Conservation (phyloP, 1,140 invertebrate species). For the Popillia japonica region DNA sequence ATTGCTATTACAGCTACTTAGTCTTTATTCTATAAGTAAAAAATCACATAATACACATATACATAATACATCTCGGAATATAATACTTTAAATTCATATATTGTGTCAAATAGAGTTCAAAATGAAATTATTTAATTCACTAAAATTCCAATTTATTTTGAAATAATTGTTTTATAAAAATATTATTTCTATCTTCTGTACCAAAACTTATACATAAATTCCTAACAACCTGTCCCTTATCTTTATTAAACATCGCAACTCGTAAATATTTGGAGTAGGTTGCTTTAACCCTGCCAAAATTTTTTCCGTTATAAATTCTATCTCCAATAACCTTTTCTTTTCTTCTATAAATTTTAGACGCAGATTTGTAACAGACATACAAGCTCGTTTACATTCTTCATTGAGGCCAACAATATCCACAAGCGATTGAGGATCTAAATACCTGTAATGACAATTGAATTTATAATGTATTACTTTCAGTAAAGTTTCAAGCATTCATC, state of each 20-base stretch:
- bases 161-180: neutral
- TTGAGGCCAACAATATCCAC: neutral
- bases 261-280: neutral
- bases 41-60: no score
- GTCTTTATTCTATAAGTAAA: no score
- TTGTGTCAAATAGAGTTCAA: no score
- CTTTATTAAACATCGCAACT: neutral
- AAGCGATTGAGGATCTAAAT: slow-evolving; percentile 1
- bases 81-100: no score
- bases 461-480: no score
- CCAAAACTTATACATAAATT: neutral
- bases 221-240: slow-evolving; percentile 7
- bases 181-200: no score
- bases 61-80: no score
- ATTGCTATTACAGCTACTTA: no score
- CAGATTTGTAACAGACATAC: neutral
- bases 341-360: slow-evolving; percentile 4
- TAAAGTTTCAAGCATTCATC: no score
- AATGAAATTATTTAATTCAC: neutral
- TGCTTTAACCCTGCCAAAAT: neutral
- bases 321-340: neutral
- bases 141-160: neutral
- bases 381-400: neutral
- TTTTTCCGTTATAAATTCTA: neutral
- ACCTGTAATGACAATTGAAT: neutral